Evolutionary conservation across 2,888 invertebrate genomes (phyloP), one percentile per base, ranked within the genome.

Genomic region (Dolichopus griseipennis): DNA sequence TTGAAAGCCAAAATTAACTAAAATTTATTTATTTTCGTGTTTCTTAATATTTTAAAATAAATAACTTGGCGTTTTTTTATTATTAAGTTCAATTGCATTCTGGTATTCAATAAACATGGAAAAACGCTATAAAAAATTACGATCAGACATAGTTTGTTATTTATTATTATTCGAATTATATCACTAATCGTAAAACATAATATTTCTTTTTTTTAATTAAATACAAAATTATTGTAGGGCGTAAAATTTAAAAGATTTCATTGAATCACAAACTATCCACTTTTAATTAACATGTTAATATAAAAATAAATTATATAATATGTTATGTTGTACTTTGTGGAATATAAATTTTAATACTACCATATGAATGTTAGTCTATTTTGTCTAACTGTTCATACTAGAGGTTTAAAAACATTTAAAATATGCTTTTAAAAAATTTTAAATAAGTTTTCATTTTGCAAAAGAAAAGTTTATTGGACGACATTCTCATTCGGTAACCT

Each of bases 121-220:
- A n/a, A n/a, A n/a, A 12, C 62, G 62, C 62, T 27, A 63, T 9
- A 63, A 27, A 63, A 63, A 37, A 12, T 64, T 66, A 74, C 77
- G 75, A 73, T 77, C 81, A 81, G 80, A 81, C 81, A 81, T 80
- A 81, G 80, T 79, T 76, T 76, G 76, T 73, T 68, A 73, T 73
- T 75, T 73, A 66, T 68, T 66, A 64, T 63, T 65, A 64, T 68
- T 76, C 78, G 76, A 74, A 76, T 77, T 80, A 77, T 81, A 81
- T 81, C 81, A 81, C 81, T 79, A 77, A 78, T 75, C 74, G 78
- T 76, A 76, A 71, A 66, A 80, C 79, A 80, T 20, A 33, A 22
- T 12, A 18, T 4, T n/a, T n/a, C 15, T 4, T 8, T 8, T n/a
- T 15, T n/a, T 27, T 27, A 27, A 27, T 27, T 27, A 27, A 27